Base-by-base conservation (phyloP, 2,888 invertebrate genomes). In the Diarsia mendica region DNA sequence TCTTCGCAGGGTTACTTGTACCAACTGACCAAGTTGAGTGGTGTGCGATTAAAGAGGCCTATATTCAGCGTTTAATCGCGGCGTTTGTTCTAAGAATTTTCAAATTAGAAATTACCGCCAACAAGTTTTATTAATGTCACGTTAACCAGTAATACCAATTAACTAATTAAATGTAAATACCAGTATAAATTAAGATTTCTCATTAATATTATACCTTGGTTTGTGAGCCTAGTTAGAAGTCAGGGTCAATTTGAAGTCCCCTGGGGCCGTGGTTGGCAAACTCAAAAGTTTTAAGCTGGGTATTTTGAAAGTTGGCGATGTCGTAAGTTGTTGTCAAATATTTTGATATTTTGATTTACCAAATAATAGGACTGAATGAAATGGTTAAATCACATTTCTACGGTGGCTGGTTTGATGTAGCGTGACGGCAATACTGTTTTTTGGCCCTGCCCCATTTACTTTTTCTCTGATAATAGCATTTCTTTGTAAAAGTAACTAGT, bases 101-200 rank as follows among this genome's bases (percentile, higher is more conserved):
- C 11, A 66, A 63, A 33, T 13, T 4, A 5, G 39, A 15, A 58
- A 18, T 48, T 2, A 6, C 65, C 46, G 11, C n/a, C 23, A 2
- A 65, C 44, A 5, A 1, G 13, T 72, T 53, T 67, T n/a, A 61
- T 18, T n/a, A 69, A 60, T 49, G 33, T 33, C 66, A 46, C 15
- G 6, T 15, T 8, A 58, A 15, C 2, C 15, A 8, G 28, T 28
- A 15, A 58, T 20, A n/a, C 2, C 15, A 61, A 33, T 46, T 28
- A 28, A 4, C 6, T 61, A 5, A 61, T 46, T 61, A 46, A 46
- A 68, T n/a, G 28, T 60, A 53, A 20, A 49, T 33, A 33, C 33
- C 28, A 33, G 28, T 60, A 9, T 60, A 20, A 33, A 33, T 60
- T 9, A 33, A 33, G 18, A 60, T 60, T 60, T 60, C 60, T 33